Conservation (phyloP, 2,113 vertebrate genomes). For the Pagrus major region DNA sequence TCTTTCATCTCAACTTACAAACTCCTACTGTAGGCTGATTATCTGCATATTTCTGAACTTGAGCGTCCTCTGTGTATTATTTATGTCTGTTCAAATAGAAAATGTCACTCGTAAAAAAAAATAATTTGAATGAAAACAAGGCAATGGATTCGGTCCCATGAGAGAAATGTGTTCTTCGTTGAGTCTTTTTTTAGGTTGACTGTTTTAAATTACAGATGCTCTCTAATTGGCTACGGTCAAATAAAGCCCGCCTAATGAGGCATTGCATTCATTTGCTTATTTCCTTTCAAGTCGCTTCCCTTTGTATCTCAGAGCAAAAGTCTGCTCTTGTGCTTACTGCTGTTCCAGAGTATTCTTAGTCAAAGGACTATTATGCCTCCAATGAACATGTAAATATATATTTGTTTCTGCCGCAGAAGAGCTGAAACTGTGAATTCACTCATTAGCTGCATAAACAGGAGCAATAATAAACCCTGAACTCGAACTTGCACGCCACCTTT, state of each 20-base stretch:
- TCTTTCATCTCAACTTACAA: constrained; percentile 33
- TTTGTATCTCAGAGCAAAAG: constrained; percentile 78
- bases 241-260: constrained; percentile 83
- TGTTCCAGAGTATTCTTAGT: constrained; percentile 68
- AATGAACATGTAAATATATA: constrained; percentile 66
- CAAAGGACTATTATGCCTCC: constrained; percentile 57
- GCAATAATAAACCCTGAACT: constrained; percentile 33
- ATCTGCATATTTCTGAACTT: constrained; percentile 44
- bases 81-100: constrained; percentile 63
- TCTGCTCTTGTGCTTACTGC: constrained; percentile 58
- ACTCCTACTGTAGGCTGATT: constrained; percentile 4
- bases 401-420: constrained; percentile 27
- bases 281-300: constrained; percentile 80
- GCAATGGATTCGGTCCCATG: constrained; percentile 61
- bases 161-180: constrained; percentile 64
- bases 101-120: constrained; percentile 55
- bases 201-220: constrained; percentile 83
- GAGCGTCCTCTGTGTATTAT: constrained; percentile 57
- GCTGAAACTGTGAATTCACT: constrained; percentile 47
- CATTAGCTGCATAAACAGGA: constrained; percentile 44
- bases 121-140: constrained; percentile 74
- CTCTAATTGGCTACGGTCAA: constrained; percentile 82
- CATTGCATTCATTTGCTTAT: constrained; percentile 80
- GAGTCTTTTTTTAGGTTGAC: constrained; percentile 77
- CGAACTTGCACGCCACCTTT: constrained; percentile 12